Conservation (phyloP, 2,888 invertebrate species). For the Spisula solida region DNA sequence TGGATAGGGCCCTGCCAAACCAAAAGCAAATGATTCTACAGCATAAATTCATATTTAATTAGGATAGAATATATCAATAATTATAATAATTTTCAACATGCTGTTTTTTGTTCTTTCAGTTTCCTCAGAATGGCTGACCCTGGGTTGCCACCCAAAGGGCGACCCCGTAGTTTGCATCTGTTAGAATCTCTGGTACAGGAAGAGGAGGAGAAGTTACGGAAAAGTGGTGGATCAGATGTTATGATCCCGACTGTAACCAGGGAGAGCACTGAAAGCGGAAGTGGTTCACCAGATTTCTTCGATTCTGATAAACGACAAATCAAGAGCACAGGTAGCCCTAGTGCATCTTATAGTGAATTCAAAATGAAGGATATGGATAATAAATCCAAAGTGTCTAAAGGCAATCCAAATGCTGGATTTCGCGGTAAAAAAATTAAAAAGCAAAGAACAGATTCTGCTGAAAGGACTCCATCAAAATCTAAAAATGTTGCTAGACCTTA, state of each 20-base stretch:
- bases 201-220: conserved; percentile 57
- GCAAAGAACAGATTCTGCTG: conserved; percentile 58
- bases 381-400: conserved; percentile 43
- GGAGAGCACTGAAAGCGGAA: conserved; percentile 24
- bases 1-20: too few species aligned
- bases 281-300: conserved; percentile 56
- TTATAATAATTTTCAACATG: too few species aligned
- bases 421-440: conserved; percentile 64
- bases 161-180: conserved; percentile 68
- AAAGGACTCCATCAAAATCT: conserved; percentile 35
- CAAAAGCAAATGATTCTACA: too few species aligned
- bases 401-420: conserved; percentile 63
- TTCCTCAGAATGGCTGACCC: conserved; percentile 63
- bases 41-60: too few species aligned
- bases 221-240: conserved; percentile 20
- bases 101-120: not conserved
- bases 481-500: conserved; percentile 60
- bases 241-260: conserved; percentile 41
- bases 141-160: conserved; percentile 63
- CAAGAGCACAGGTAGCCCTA: conserved; percentile 53
- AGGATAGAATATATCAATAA: too few species aligned
- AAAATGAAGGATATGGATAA: conserved; percentile 61
- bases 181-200: conserved; percentile 74
- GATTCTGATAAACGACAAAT: conserved; percentile 53
- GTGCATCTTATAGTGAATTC: conserved; percentile 57